Conservation (phyloP, 2,888 invertebrate species). For the Dermolepida albohirtum region DNA sequence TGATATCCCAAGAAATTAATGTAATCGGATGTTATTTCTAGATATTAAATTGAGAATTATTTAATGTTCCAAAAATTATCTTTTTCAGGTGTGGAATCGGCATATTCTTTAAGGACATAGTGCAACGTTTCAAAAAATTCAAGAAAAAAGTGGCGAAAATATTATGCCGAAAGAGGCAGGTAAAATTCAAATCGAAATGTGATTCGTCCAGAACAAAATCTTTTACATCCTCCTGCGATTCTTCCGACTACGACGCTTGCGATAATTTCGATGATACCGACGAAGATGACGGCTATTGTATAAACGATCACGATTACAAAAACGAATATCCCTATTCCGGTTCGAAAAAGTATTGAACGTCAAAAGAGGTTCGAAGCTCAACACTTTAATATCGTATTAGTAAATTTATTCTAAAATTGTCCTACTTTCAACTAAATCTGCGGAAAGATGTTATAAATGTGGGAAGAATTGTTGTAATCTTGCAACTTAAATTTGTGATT, state of each 20-base stretch:
- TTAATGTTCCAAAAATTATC: too few relatives aligned
- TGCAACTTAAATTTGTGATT: too few relatives aligned
- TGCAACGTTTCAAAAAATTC: constrained; percentile 32
- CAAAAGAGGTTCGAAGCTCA: not conserved
- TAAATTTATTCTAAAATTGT: too few relatives aligned
- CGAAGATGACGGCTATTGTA: constrained; percentile 5
- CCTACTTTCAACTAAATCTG: too few relatives aligned
- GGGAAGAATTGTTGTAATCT: too few relatives aligned
- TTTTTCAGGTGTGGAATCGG: constrained; percentile 39
- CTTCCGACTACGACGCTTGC: constrained; percentile 24
- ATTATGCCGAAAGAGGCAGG: not conserved
- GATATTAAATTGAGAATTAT: too few relatives aligned
- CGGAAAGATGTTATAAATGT: too few relatives aligned
- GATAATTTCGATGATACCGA: constrained; percentile 25
- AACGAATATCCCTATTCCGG: constrained; percentile 2
- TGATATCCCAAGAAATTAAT: too few relatives aligned
- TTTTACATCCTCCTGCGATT: not conserved
- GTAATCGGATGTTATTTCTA: too few relatives aligned
- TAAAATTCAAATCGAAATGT: constrained; percentile 19
- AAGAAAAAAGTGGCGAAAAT: constrained; percentile 30
- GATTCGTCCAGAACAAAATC: constrained; percentile 1
- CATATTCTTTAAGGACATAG: constrained; percentile 44
- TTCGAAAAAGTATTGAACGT: not conserved
- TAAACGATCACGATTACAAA: constrained; percentile 3
- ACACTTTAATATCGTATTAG: too few relatives aligned